These are phyloP conservation scores for Hemichromis elongatus DNA, from an alignment of 2,113 vertebrate species.

Conservation along the genomic window DNA sequence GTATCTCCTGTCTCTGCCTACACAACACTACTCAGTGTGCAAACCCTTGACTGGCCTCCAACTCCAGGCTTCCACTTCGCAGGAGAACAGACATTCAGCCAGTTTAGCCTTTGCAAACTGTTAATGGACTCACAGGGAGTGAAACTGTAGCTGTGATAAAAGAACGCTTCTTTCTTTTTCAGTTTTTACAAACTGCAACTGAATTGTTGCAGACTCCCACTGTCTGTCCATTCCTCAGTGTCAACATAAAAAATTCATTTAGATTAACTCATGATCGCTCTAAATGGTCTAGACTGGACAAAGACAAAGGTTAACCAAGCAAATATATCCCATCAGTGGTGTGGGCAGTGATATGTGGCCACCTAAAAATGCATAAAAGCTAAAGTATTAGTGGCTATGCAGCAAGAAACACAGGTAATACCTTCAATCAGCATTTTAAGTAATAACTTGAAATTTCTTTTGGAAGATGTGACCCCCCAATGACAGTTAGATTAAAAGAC, in stretches of 20 bases:
- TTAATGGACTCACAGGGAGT: neutral
- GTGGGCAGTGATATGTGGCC: neutral
- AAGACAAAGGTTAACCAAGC: conserved; percentile 17
- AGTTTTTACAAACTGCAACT: neutral
- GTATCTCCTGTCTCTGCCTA: conserved; percentile 27
- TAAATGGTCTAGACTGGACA: neutral
- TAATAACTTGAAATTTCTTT: neutral
- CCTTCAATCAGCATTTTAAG: neutral
- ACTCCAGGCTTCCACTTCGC: conserved; percentile 10
- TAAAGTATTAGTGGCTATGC: neutral
- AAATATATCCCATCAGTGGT: conserved; percentile 17
- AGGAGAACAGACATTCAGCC: neutral
- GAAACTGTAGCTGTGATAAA: conserved; percentile 17
- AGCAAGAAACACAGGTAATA: neutral
- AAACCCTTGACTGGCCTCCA: conserved; percentile 18
- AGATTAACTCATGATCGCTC: conserved; percentile 7
- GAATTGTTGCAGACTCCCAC: neutral
- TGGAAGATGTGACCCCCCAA: neutral
- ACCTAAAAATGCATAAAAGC: neutral
- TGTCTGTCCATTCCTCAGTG: neutral
- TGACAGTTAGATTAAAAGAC: neutral
- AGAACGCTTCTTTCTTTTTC: neutral
- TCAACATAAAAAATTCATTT: conserved; percentile 1
- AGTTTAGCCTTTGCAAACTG: neutral
- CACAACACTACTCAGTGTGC: neutral